phyloP scores from a whole-genome alignment of 2,113 vertebrate genomes.

The Callipepla californica region DNA sequence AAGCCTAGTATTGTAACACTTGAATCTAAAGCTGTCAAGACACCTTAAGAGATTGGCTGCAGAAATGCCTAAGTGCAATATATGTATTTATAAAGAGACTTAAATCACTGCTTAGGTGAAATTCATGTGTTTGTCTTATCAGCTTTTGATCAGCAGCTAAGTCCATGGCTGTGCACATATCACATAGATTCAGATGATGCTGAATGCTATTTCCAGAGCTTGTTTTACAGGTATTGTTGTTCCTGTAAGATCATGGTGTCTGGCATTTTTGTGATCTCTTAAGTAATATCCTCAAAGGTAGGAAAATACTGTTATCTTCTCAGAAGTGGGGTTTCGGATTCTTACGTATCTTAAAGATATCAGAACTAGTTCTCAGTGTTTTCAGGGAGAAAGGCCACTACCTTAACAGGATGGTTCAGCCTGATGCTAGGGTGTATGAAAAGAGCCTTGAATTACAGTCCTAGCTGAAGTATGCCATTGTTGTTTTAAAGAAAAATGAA shows the following conservation, averaged over 20 bases:
- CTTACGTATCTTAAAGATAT: neutral
- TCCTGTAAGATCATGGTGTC: neutral
- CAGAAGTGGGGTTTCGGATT: neutral
- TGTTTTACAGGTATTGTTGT: neutral
- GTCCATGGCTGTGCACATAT: neutral
- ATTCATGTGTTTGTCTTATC: neutral
- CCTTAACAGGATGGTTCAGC: neutral
- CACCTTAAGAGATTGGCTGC: accelerated
- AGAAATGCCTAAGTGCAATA: neutral
- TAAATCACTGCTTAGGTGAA: neutral
- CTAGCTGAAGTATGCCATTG: neutral
- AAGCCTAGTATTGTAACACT: neutral
- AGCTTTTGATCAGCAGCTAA: neutral
- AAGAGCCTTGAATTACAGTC: neutral
- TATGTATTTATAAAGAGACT: neutral
- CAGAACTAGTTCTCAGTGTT: neutral
- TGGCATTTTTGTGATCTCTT: neutral
- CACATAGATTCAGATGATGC: neutral
- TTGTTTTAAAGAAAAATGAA: neutral
- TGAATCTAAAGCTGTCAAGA: neutral
- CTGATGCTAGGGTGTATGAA: neutral
- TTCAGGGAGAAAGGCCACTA: neutral
- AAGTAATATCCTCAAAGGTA: neutral
- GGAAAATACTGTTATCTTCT: neutral
- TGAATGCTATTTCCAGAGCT: neutral